A percentile compares a stretch with the other conserved stretches of the same genome.
These are phyloP conservation scores for Hippopotamyrus pictus DNA, from an alignment of 2,797 vertebrate species.

Conservation along the genomic window DNA sequence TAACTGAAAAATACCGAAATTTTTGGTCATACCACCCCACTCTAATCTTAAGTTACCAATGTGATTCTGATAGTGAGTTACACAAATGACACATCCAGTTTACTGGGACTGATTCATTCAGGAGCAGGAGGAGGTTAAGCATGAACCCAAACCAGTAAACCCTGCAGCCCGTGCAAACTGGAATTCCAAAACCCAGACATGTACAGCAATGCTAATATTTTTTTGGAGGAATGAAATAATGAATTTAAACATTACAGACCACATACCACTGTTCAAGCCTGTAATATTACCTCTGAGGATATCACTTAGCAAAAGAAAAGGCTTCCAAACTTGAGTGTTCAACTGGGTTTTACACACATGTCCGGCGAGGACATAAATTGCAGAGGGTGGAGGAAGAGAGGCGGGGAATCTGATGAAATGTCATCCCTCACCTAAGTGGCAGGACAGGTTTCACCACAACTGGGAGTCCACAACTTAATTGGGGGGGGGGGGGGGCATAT, in stretches of 20 bases:
- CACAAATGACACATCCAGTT: neutral
- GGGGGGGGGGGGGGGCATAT: neutral
- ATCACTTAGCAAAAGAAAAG: neutral
- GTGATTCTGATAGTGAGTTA: neutral
- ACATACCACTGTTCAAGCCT: neutral
- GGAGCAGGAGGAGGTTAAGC: neutral
- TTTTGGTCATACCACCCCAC: neutral
- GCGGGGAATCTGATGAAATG: neutral
- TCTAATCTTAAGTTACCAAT: neutral
- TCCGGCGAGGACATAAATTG: neutral
- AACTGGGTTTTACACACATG: neutral
- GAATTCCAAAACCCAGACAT: neutral
- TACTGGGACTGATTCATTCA: neutral
- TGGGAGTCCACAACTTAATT: neutral
- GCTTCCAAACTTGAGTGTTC: neutral
- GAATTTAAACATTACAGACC: neutral
- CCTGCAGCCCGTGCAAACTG: neutral
- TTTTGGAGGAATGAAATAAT: neutral
- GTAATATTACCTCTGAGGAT: neutral
- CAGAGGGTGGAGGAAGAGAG: neutral
- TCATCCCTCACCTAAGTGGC: slow-evolving; percentile 20
- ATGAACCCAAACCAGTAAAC: neutral
- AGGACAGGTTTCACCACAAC: slow-evolving; percentile 39
- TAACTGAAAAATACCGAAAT: no score
- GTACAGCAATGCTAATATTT: neutral